Conservation (phyloP, 2,888 invertebrate species). For the Mayetiola destructor region DNA sequence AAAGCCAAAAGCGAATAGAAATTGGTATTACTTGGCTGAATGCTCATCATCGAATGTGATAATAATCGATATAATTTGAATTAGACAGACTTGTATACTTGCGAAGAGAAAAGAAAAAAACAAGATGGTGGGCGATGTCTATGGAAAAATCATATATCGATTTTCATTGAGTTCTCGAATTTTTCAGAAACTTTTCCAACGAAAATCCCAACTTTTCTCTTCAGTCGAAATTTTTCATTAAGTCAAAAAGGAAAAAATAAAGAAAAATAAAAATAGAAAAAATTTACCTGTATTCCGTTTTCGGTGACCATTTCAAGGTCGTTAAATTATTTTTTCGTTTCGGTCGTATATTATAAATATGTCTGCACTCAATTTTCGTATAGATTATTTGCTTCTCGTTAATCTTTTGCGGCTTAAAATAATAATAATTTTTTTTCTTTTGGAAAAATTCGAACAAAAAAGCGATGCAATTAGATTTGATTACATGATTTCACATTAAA, state of each 20-base stretch:
- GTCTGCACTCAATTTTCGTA: neutral
- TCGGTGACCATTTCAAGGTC: conserved; percentile 34
- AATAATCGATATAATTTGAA: conserved; percentile 4
- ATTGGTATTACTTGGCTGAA: neutral
- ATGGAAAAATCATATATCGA: neutral
- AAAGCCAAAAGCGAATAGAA: neutral
- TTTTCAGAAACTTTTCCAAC: neutral
- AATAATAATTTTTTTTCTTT: neutral
- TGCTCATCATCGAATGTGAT: neutral
- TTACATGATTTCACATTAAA: neutral
- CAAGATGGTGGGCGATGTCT: conserved; percentile 15
- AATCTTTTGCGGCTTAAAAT: too few species aligned
- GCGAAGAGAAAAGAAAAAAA: neutral
- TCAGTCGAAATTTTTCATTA: neutral
- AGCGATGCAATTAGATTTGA: neutral
- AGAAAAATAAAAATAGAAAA: conserved; percentile 1
- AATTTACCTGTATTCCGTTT: conserved; percentile 34
- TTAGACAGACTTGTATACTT: neutral
- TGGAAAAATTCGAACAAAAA: neutral
- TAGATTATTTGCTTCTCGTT: neutral
- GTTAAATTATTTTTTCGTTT: conserved; percentile 15
- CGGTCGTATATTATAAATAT: conserved; percentile 3
- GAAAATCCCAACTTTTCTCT: neutral
- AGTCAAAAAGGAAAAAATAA: neutral
- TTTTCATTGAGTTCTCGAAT: neutral